Evolutionary conservation across 2,797 vertebrate genomes (phyloP).

Genomic region (Morus bassanus): DNA sequence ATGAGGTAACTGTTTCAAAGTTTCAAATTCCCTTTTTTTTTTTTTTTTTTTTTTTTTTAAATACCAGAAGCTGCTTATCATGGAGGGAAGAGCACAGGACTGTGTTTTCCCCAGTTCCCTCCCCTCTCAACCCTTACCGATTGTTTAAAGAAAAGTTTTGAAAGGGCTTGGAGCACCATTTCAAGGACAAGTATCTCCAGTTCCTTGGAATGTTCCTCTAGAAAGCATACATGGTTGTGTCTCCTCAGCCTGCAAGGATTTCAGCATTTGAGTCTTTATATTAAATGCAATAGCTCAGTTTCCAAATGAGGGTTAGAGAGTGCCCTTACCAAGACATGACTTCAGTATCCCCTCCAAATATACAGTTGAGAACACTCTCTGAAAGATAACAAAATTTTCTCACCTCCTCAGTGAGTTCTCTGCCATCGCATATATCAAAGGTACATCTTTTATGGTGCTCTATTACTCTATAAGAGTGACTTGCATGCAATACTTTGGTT

Average conservation of each 20-base stretch:
- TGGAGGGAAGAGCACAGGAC: neutral
- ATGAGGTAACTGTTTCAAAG: neutral
- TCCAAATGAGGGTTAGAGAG: neutral
- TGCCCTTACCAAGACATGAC: neutral
- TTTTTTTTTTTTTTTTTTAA: neutral
- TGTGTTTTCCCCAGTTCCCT: neutral
- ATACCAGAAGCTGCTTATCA: neutral
- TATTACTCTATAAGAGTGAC: neutral
- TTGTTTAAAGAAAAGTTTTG: neutral
- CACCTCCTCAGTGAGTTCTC: neutral
- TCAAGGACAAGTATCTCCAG: neutral
- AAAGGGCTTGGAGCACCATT: neutral
- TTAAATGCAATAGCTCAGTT: neutral
- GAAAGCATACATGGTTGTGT: neutral
- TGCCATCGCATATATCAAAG: neutral
- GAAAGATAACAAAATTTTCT: neutral
- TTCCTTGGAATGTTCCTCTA: neutral
- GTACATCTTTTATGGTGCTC: neutral
- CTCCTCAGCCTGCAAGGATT: neutral
- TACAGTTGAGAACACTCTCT: neutral
- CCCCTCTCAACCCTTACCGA: fast-evolving
- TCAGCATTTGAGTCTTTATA: neutral
- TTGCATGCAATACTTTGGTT: neutral
- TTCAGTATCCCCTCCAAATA: neutral
- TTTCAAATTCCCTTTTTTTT: neutral